Percentiles rank a stretch among this genome's conserved stretches.
Evolutionary conservation across 64 coral and sea anemone genomes (phyloP).

Genomic region (Platygyra sinensis): DNA sequence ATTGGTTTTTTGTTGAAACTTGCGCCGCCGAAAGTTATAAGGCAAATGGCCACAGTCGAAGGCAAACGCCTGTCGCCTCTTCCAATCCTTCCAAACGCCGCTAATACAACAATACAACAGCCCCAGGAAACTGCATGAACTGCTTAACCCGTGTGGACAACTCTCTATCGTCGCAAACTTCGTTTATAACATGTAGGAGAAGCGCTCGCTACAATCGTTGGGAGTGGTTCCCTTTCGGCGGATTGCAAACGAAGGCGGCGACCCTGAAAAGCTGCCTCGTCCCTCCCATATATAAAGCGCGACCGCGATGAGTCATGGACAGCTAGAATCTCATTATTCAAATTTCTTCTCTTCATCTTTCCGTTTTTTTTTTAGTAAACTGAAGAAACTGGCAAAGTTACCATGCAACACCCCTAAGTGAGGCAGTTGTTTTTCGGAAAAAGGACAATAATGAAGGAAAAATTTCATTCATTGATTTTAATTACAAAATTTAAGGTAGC

Average conservation of each 20-base stretch:
- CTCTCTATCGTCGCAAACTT: conserved; percentile 33
- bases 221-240: conserved; percentile 73
- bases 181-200: conserved; percentile 47
- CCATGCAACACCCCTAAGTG: too few relatives aligned
- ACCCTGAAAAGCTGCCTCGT: conserved; percentile 16
- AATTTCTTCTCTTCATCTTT: neutral
- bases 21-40: conserved; percentile 65
- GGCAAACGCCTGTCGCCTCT: conserved; percentile 44
- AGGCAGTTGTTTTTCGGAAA: too few relatives aligned
- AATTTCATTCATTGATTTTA: too few relatives aligned
- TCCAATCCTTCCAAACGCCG: conserved; percentile 42
- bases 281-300: conserved; percentile 40
- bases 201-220: conserved; percentile 45
- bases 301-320: conserved; percentile 32
- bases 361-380: neutral
- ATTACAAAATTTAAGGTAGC: too few relatives aligned
- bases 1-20: conserved; percentile 33
- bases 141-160: conserved; percentile 37
- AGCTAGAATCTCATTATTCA: neutral
- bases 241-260: conserved; percentile 55
- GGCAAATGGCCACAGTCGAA: conserved; percentile 47
- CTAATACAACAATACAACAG: conserved; percentile 48
- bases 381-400: neutral
- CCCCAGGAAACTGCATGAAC: conserved; percentile 54
- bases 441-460: too few relatives aligned